These are phyloP conservation scores for Cryptoblepharus egeriae DNA, from an alignment of 2,797 vertebrate species.

Conservation along the genomic window DNA sequence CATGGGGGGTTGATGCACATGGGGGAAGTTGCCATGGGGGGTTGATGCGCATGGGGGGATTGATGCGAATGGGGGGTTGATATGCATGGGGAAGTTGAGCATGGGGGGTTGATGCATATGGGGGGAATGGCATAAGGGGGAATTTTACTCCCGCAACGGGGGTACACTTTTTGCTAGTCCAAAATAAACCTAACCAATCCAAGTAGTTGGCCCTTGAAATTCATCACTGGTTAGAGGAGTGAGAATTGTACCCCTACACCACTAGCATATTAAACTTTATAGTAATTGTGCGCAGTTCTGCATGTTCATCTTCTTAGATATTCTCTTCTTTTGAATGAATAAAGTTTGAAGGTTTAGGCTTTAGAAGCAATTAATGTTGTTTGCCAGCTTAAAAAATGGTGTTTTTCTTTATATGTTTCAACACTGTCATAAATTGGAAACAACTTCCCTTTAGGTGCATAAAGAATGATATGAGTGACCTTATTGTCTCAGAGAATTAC, in stretches of 20 bases:
- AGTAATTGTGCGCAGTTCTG: too few species aligned
- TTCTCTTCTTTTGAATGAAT: not conserved
- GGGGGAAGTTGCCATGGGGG: too few species aligned
- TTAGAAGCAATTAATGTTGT: not conserved
- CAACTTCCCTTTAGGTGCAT: conserved; percentile 41
- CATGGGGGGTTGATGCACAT: too few species aligned
- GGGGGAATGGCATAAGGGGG: too few species aligned
- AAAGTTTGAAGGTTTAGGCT: conserved; percentile 25
- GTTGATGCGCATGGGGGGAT: too few species aligned
- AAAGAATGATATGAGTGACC: conserved; percentile 21
- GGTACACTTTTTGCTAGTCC: too few species aligned
- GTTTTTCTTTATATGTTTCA: conserved; percentile 7
- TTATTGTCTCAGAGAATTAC: conserved; percentile 24
- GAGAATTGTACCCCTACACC: not conserved
- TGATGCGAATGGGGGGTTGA: too few species aligned
- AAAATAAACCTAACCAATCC: not conserved
- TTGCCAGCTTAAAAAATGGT: conserved; percentile 43
- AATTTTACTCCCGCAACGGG: too few species aligned
- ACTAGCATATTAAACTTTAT: not conserved
- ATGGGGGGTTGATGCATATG: too few species aligned
- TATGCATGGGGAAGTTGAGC: too few species aligned
- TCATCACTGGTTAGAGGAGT: not conserved
- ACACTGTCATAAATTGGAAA: conserved; percentile 43
- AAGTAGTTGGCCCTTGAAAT: not conserved
- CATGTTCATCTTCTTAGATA: not conserved